phyloP scores from a whole-genome alignment of 2,797 vertebrate genomes.

The Limnodromus scolopaceus region DNA sequence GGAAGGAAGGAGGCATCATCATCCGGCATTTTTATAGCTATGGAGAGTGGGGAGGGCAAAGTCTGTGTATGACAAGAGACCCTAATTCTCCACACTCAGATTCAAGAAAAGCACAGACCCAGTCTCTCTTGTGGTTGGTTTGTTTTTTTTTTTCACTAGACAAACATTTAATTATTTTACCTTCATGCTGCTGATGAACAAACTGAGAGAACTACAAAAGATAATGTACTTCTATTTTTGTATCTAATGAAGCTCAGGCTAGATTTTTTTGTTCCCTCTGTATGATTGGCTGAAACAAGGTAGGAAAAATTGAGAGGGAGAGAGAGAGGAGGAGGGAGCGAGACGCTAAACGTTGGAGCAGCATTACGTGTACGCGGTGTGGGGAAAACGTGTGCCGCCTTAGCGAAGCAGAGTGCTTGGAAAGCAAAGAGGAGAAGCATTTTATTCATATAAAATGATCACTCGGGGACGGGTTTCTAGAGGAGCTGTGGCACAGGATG shows the following conservation, averaged over 20 bases:
- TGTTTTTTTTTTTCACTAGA: neutral
- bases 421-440: neutral
- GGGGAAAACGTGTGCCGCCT: neutral
- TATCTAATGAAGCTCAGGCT: constrained; percentile 47
- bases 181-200: neutral
- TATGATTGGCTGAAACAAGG: neutral
- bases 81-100: neutral
- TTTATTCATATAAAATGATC: neutral
- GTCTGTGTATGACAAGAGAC: neutral
- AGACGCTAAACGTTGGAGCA: neutral
- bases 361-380: accelerated
- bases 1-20: neutral
- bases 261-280: neutral
- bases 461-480: neutral
- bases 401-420: accelerated
- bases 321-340: neutral
- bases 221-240: constrained; percentile 69
- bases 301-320: neutral
- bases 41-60: constrained; percentile 16
- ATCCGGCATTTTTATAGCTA: neutral
- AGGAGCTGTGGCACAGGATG: neutral
- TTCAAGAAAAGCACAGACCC: neutral
- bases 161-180: constrained; percentile 65
- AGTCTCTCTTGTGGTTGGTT: neutral
- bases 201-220: constrained; percentile 45